Conservation (phyloP, 2,797 vertebrate species). For the Strix occidentalis region DNA sequence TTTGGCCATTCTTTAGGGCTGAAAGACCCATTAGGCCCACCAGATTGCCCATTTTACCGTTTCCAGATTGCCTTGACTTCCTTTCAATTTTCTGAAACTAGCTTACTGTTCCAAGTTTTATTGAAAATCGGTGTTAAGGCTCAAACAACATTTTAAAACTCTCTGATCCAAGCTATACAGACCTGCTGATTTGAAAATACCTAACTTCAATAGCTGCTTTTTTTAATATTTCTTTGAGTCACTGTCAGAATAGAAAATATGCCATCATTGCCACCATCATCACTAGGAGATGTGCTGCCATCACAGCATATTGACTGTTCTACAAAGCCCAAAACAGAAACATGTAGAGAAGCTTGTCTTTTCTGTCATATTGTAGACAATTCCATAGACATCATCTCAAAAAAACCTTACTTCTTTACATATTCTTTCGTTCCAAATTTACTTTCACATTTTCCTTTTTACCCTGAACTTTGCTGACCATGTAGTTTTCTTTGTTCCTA, state of each 20-base stretch:
- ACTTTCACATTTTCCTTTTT: background rate
- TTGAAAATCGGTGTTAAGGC: background rate
- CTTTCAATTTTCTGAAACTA: background rate
- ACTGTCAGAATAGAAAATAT: background rate
- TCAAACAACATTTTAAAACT: background rate
- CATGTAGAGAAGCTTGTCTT: background rate
- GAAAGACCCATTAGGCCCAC: background rate
- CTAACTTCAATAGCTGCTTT: background rate
- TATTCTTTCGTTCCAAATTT: background rate
- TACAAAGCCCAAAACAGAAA: background rate
- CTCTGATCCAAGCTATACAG: background rate
- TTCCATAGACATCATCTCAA: background rate
- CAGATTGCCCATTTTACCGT: background rate
- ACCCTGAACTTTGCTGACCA: background rate
- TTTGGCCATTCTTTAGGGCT: background rate
- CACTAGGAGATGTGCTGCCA: background rate
- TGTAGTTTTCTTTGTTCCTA: background rate
- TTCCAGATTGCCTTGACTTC: background rate
- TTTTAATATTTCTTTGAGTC: background rate
- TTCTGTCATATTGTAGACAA: background rate
- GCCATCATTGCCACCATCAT: background rate
- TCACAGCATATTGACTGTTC: background rate
- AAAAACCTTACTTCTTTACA: background rate
- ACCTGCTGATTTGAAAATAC: background rate
- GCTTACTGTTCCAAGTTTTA: background rate